Evolutionary conservation across 2,888 invertebrate species (phyloP), one percentile per base, ranked within the genome.

Genomic region (Malacosoma neustria): DNA sequence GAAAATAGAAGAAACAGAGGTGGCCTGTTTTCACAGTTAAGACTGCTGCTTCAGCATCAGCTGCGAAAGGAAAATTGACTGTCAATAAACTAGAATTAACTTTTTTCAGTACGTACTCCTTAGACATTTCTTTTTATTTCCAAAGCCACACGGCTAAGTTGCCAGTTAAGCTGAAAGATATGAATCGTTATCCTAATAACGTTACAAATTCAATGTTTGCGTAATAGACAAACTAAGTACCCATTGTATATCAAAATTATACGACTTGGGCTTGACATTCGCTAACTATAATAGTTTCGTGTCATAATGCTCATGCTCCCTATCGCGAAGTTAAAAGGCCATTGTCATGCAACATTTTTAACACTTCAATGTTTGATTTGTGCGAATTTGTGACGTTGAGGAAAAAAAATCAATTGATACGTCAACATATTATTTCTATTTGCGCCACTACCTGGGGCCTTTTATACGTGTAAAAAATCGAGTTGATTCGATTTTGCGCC

Each of bases 331-430:
- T 59, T 54, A 60, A 65, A 74, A 70, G 58, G 61, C 57, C 65
- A 66, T 82, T 81, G 81, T 81, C 50, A 68, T 57, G 63, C 57
- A 50, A 70, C 66, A 79, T 61, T 72, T 75, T 77, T 82, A 82
- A 82, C 85, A 84, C 84, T 82, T 76, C 81, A 75, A 72, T 80
- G 66, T 84, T 82, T 81, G 82, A 84, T 84, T 80, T 82, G 80
- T 74, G 75, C 72, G 81, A 82, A 79, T 73, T 73, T 68, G 69
- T 64, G 72, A 72, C 71, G 71, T 66, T 56, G 51, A 49, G 58
- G n/a, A n/a, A 76, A 73, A 74, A 70, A 79, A 76, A 65, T 60
- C 76, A 71, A 85, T 85, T 82, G 82, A 84, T 70, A 82, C 65
- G 67, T 84, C 64, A 39, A 35, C 39, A 39, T 80, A 82, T 82